Evolutionary conservation across 2,113 vertebrate genomes (phyloP).

Genomic region (Rutilus rutilus): DNA sequence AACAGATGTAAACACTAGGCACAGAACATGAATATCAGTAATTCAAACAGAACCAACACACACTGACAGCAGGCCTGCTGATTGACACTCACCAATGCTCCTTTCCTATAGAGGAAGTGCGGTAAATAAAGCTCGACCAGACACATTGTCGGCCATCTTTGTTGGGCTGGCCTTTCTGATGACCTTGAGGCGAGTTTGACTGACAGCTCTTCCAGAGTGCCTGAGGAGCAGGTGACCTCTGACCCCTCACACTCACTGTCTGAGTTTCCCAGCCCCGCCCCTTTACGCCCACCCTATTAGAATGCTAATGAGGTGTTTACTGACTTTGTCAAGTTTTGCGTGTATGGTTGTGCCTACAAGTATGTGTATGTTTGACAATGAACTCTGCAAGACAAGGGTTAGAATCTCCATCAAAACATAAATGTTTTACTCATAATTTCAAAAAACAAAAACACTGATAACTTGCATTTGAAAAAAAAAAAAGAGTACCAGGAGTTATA

Average conservation of each 20-base stretch:
- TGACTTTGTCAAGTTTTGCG: constrained; percentile 64
- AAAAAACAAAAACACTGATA: neutral
- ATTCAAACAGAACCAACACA: constrained; percentile 22
- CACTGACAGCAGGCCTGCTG: constrained; percentile 61
- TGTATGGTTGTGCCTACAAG: constrained; percentile 69
- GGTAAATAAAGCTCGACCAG: constrained; percentile 64
- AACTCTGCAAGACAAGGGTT: constrained; percentile 60
- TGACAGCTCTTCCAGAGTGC: constrained; percentile 78
- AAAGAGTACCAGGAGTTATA: neutral
- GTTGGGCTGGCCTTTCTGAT: constrained; percentile 69
- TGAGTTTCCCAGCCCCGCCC: constrained; percentile 71
- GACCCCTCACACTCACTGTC: constrained; percentile 66
- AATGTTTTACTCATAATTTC: neutral
- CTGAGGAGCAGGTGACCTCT: constrained; percentile 74
- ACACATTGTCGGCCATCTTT: constrained; percentile 78
- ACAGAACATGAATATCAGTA: constrained; percentile 27
- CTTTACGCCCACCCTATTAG: constrained; percentile 76
- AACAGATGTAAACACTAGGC: constrained; percentile 44
- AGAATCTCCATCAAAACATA: constrained; percentile 41
- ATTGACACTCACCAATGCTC: constrained; percentile 74
- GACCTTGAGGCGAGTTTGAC: constrained; percentile 69
- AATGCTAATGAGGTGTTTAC: constrained; percentile 85
- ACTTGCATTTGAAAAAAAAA: neutral
- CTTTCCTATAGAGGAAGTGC: constrained; percentile 70
- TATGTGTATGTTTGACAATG: constrained; percentile 73